phyloP scores from a whole-genome alignment of 1,140 invertebrate genomes.

The Sminthurinus signatus region DNA sequence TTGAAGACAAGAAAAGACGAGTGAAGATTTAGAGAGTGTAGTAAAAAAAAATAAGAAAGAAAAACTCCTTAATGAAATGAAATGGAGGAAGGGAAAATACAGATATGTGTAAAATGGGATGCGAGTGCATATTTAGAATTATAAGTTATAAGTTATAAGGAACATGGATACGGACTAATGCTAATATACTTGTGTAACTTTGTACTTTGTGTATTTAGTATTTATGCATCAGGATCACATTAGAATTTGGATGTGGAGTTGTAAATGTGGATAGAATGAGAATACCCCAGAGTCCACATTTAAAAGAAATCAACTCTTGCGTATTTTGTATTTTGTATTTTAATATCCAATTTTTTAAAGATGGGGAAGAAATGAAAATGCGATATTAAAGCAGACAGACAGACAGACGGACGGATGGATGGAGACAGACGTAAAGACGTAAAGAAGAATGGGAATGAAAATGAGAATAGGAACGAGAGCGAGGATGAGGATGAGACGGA shows the following conservation, averaged over 20 bases:
- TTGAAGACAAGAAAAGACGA: constrained; percentile 13
- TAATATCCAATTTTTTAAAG: constrained; percentile 38
- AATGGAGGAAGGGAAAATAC: constrained; percentile 17
- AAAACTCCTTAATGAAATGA: constrained; percentile 21
- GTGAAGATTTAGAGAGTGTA: too few relatives aligned
- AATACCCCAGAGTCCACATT: constrained; percentile 36
- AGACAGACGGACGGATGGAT: neutral
- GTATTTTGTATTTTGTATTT: constrained; percentile 40
- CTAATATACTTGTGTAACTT: too few relatives aligned
- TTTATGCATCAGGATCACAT: too few relatives aligned
- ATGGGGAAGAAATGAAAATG: constrained; percentile 24
- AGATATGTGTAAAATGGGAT: neutral
- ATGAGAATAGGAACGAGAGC: too few relatives aligned
- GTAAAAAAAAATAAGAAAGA: constrained; percentile 3
- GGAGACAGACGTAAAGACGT: neutral
- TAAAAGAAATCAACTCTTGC: constrained; percentile 38
- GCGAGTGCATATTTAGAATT: neutral
- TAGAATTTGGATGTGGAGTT: too few relatives aligned
- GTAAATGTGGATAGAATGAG: constrained; percentile 12
- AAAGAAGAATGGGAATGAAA: neutral
- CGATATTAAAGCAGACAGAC: constrained; percentile 25
- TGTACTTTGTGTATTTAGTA: too few relatives aligned
- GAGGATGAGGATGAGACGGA: too few relatives aligned
- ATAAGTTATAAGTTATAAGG: too few relatives aligned
- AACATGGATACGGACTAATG: too few relatives aligned